These are phyloP conservation scores for Cherax destructor DNA, from an alignment of 1,140 invertebrate species.

Conservation along the genomic window DNA sequence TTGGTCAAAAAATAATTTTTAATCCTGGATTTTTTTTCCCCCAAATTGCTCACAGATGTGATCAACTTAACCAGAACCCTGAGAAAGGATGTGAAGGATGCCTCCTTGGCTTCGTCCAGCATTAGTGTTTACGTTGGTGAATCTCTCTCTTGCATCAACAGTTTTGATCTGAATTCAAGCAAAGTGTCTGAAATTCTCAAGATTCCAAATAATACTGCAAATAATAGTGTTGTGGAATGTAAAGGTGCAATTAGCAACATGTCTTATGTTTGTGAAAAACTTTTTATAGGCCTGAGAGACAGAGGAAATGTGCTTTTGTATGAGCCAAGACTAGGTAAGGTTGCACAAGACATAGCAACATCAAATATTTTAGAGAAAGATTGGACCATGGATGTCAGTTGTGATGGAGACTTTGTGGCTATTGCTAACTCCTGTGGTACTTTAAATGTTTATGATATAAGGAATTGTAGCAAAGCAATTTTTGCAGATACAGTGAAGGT, in stretches of 20 bases:
- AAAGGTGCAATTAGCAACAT: neutral
- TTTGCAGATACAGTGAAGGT: neutral
- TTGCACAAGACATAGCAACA: slow-evolving; percentile 4
- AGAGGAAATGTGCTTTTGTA: slow-evolving; percentile 18
- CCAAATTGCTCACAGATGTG: slow-evolving; percentile 24
- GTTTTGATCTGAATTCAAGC: slow-evolving; percentile 6
- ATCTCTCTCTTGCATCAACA: neutral
- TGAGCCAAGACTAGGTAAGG: neutral
- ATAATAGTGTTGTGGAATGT: neutral
- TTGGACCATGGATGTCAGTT: slow-evolving; percentile 33
- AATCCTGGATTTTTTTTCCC: too few relatives aligned
- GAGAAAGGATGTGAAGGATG: neutral
- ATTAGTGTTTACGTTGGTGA: neutral
- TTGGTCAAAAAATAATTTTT: too few relatives aligned
- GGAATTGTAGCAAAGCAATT: neutral
- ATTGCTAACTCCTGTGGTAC: slow-evolving; percentile 5
- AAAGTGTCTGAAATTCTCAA: neutral
- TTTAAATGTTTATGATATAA: slow-evolving; percentile 7
- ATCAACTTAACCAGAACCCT: neutral
- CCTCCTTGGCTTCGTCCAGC: neutral
- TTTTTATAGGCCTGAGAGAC: slow-evolving; percentile 9
- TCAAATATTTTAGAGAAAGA: neutral
- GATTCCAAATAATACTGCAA: neutral
- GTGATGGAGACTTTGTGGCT: slow-evolving; percentile 1
- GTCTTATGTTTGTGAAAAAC: neutral